Conservation (phyloP, 2,888 invertebrate species). For the Cheilosia grossa region DNA sequence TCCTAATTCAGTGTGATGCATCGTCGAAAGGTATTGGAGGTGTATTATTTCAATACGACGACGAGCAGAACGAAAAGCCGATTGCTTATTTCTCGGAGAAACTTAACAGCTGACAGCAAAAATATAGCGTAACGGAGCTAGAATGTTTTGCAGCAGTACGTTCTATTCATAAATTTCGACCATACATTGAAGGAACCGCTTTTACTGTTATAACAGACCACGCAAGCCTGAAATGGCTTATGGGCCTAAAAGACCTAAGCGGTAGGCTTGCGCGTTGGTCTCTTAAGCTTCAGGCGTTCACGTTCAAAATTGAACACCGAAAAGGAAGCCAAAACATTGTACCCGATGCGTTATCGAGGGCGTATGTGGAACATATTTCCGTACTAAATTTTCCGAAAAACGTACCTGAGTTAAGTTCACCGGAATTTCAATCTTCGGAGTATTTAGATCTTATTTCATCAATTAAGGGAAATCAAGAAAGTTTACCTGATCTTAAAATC, state of each 20-base stretch:
- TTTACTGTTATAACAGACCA: neutral
- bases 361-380: constrained; percentile 14
- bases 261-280: neutral
- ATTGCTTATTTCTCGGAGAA: neutral
- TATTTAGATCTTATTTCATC: neutral
- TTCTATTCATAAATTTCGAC: neutral
- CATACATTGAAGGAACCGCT: neutral
- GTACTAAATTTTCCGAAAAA: neutral
- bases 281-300: neutral
- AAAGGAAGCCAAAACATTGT: neutral
- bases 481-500: neutral
- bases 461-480: neutral
- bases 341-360: constrained; percentile 11
- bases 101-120: neutral
- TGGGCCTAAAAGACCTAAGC: constrained; percentile 2
- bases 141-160: constrained; percentile 19
- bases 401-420: neutral
- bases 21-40: neutral
- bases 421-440: neutral
- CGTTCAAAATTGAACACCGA: neutral
- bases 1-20: neutral
- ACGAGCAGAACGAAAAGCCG: neutral
- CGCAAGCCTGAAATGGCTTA: neutral
- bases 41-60: neutral
- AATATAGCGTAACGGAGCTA: neutral